Evolutionary conservation across 2,113 vertebrate species (phyloP).

Genomic region (Lamprotornis superbus): DNA sequence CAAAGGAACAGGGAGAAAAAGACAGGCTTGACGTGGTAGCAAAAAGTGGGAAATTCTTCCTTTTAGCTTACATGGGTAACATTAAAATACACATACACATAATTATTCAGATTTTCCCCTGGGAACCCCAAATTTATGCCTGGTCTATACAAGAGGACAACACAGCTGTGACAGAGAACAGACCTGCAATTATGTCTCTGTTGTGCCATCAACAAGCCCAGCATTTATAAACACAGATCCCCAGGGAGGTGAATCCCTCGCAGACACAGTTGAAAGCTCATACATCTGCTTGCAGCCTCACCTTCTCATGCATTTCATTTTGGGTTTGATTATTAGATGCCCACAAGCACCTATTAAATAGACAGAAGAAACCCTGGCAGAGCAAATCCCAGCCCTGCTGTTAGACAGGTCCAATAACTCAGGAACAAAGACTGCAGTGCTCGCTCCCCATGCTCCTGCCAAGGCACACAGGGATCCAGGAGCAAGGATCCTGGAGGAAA

Average conservation of each 20-base stretch:
- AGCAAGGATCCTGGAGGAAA: background rate
- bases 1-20: background rate
- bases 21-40: background rate
- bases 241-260: rapidly evolving
- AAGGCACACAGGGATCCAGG: rapidly evolving
- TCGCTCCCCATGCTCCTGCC: rapidly evolving
- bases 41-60: background rate
- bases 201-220: constrained; percentile 3
- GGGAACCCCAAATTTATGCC: background rate
- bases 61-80: background rate
- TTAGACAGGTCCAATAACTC: background rate
- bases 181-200: constrained; percentile 24
- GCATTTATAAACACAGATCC: background rate
- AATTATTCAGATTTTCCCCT: background rate
- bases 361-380: background rate
- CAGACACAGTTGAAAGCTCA: background rate
- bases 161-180: constrained; percentile 20
- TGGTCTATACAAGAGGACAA: background rate
- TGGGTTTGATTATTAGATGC: background rate
- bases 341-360: background rate
- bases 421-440: background rate
- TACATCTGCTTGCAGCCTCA: background rate
- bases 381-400: background rate
- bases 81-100: background rate
- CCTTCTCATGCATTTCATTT: background rate